These are phyloP conservation scores for Coccyzus lansbergi DNA, from an alignment of 2,797 vertebrate species.

Conservation along the genomic window DNA sequence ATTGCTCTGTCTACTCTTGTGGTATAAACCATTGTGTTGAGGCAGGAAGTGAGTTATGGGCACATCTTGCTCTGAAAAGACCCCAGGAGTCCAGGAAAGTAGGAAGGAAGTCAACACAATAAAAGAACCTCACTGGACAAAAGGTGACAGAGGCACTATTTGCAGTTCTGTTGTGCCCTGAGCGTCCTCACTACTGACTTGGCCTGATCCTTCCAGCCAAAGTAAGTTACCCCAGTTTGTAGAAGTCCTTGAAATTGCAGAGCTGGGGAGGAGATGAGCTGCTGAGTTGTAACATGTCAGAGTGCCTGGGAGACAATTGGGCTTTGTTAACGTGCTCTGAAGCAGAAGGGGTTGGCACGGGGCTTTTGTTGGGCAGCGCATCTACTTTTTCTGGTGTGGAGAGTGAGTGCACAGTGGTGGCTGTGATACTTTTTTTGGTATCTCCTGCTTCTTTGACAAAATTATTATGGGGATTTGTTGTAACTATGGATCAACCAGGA, in stretches of 20 bases:
- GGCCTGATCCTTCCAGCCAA: background rate
- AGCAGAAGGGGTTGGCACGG: background rate
- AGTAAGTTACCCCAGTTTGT: background rate
- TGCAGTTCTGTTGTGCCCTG: background rate
- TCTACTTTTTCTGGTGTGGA: background rate
- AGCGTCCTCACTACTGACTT: background rate
- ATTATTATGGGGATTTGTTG: background rate
- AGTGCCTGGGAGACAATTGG: background rate
- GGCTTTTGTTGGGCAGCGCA: background rate
- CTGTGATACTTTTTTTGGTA: no score
- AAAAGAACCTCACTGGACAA: background rate
- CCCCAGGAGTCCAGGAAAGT: background rate
- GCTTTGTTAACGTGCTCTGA: background rate
- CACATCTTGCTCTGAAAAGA: background rate
- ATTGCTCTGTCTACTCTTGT: background rate
- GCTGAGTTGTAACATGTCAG: fast-evolving
- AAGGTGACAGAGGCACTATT: background rate
- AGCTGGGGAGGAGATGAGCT: background rate
- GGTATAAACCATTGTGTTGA: background rate
- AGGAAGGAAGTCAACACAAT: background rate
- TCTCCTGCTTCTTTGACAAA: background rate
- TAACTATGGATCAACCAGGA: background rate
- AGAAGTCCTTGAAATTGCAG: background rate
- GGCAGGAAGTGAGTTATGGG: background rate
- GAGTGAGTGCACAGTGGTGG: fast-evolving